Evolutionary conservation across 2,888 invertebrate species (phyloP), one percentile per base, ranked within the genome.

Genomic region (Marronus borbonicus): DNA sequence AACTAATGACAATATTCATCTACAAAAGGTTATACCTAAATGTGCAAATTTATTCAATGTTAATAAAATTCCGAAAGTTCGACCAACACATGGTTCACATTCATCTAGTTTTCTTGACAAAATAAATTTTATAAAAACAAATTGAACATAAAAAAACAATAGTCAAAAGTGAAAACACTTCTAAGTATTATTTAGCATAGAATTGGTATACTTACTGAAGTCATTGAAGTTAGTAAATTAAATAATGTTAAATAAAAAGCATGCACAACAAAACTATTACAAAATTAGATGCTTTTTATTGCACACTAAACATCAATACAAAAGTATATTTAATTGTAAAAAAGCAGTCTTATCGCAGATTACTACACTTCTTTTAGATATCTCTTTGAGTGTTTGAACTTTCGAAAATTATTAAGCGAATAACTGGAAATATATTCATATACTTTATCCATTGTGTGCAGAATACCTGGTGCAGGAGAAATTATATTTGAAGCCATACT

Each of bases 391-490:
- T 36, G 58, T 72, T 72, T 39, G 36, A 55, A 36, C 58, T 72
- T 72, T 55, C 20, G 72, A 72, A 58, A 39, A 28, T 58, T 17
- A 72, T 58, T 36, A 72, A 58, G 20, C 0, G 20, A 36, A 58
- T 52, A 72, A 28, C 39, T 72, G 12, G 39, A 58, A 58, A 72
- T 36, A 36, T 72, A 58, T 20, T 72, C 36, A 72, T 72, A 60
- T 39, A 60, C 39, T 44, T 74, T 74, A 74, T 74, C 44, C 44
- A 60, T 12, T 74, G 28, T 74, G 24, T 62, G 24, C 44, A 74
- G 60, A 74, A 74, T 74, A 79, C 79, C 79, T 79, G 79, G 31
- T 62, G 79, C 62, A 50, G 78, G 44, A 49, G 76, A 60, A 69
- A 69, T 39, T 50, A 60, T 50, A 55, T 55, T 55, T 2, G 65